Percentiles rank a stretch among this genome's conserved stretches.
Evolutionary conservation across 2,113 vertebrate genomes (phyloP).

Genomic region (Perognathus longimembris): DNA sequence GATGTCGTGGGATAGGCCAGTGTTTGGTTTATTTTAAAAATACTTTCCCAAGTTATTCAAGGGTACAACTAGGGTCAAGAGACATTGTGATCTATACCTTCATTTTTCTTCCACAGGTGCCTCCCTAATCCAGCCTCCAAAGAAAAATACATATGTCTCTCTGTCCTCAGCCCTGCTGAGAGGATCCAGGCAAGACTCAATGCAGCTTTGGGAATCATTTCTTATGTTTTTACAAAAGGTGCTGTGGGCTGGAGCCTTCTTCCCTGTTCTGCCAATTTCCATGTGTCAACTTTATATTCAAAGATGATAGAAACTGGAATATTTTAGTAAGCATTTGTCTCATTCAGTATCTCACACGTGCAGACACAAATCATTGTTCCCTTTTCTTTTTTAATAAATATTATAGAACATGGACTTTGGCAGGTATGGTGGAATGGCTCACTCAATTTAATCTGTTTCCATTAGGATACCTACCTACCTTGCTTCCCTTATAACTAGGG

Average conservation of each 20-base stretch:
- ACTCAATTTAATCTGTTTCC: background rate
- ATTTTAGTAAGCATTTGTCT: background rate
- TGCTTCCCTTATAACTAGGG: background rate
- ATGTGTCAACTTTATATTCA: background rate
- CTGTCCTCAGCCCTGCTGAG: rapidly evolving
- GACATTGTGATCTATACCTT: background rate
- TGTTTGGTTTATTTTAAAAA: background rate
- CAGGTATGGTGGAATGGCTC: background rate
- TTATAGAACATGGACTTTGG: background rate
- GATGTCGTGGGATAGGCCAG: background rate
- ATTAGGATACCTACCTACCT: background rate
- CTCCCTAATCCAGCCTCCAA: background rate
- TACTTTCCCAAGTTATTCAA: background rate
- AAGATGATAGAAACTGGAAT: background rate
- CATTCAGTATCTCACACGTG: constrained; percentile 17
- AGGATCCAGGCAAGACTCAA: background rate
- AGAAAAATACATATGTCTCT: background rate
- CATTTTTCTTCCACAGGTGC: background rate
- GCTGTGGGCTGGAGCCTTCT: background rate
- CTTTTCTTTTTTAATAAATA: background rate
- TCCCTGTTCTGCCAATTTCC: background rate
- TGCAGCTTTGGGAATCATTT: background rate
- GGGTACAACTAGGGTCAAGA: background rate
- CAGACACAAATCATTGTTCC: background rate
- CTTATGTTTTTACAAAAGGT: background rate